Evolutionary conservation across 92 coral and sea anemone species (phyloP).

Genomic region (Paragorgia papillata): DNA sequence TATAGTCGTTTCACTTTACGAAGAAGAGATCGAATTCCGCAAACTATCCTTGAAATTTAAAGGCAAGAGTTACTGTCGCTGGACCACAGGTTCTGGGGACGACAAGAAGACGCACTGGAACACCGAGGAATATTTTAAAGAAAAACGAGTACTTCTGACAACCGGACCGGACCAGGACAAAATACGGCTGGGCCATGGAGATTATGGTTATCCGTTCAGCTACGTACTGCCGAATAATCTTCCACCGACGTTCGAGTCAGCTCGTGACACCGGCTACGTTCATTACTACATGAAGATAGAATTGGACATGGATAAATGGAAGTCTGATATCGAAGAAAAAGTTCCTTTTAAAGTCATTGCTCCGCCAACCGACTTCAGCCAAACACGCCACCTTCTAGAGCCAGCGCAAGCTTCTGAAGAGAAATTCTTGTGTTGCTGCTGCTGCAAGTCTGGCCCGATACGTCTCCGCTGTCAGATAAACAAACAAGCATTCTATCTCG

Average conservation of each 20-base stretch:
- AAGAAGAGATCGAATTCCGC: not conserved
- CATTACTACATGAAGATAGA: slow-evolving; percentile 9
- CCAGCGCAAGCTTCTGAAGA: not conserved
- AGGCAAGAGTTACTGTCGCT: slow-evolving; percentile 1
- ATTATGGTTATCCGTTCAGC: slow-evolving; percentile 8
- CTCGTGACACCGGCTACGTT: not conserved
- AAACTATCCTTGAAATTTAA: not conserved
- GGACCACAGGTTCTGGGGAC: not conserved
- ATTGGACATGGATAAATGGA: not conserved
- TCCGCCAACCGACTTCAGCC: not conserved
- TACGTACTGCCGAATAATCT: not conserved
- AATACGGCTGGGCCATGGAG: slow-evolving; percentile 1
- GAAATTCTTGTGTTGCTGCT: not conserved
- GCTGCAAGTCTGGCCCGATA: not conserved
- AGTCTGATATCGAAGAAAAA: not conserved
- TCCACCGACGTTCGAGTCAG: slow-evolving; percentile 3
- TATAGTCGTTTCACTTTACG: not conserved
- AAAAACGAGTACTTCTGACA: not conserved
- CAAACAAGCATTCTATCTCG: slow-evolving; percentile 10
- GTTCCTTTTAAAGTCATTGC: not conserved
- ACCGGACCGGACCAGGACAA: not conserved
- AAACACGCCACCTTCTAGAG: not conserved
- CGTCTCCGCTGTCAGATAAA: not conserved
- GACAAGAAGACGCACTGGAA: not conserved
- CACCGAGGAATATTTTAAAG: slow-evolving; percentile 10